phyloP scores from a whole-genome alignment of 2,797 vertebrate species.

The Balearica regulorum region DNA sequence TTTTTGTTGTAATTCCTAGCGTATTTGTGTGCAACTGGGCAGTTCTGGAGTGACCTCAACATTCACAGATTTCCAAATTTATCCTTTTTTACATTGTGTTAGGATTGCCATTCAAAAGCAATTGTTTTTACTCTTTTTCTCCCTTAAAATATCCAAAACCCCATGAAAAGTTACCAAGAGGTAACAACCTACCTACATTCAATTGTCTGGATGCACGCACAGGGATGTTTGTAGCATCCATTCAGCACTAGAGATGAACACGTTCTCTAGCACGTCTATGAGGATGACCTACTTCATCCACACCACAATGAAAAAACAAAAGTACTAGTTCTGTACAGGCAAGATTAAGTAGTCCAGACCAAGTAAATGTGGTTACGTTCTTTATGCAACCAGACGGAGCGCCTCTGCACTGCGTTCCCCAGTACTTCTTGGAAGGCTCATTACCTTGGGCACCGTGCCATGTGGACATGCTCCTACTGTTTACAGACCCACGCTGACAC shows the following conservation, averaged over 20 bases:
- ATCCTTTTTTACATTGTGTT: not conserved
- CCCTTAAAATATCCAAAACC: not conserved
- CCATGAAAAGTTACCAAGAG: not conserved
- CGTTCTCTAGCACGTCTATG: not conserved
- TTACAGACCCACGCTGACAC: not conserved
- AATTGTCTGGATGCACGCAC: not conserved
- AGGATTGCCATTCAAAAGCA: not conserved
- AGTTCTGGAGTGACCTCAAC: not conserved
- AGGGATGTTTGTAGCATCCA: not conserved
- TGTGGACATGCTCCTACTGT: accelerated
- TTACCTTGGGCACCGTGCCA: not conserved
- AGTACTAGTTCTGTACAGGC: not conserved
- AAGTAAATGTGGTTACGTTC: not conserved
- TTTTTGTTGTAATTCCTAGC: not conserved
- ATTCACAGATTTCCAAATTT: not conserved
- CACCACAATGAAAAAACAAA: not conserved
- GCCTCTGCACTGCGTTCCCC: not conserved
- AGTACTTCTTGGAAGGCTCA: not conserved
- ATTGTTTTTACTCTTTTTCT: not conserved
- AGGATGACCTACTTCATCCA: not conserved
- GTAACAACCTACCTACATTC: not conserved
- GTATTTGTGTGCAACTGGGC: not conserved
- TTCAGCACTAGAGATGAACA: not conserved
- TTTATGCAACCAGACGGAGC: not conserved
- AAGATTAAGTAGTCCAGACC: not conserved